These are phyloP conservation scores for Drosophila ercepeae DNA, from an alignment of 1,140 invertebrate species.

Conservation along the genomic window DNA sequence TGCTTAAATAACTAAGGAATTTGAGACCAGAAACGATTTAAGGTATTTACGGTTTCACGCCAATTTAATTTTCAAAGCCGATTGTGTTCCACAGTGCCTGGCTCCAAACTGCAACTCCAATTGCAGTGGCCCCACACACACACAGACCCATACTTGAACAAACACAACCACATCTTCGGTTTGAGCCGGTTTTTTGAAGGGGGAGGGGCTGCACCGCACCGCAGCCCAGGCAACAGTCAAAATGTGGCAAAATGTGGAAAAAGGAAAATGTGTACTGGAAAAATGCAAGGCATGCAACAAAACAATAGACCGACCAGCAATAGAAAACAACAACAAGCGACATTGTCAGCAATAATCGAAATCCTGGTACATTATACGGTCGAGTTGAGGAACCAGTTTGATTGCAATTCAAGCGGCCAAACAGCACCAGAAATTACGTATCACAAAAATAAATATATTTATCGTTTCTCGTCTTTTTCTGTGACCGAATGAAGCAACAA, in stretches of 20 bases:
- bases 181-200: conserved; percentile 59
- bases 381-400: conserved; percentile 76
- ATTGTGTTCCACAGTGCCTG: conserved; percentile 34
- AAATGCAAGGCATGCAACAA: conserved; percentile 63
- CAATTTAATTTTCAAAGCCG: conserved; percentile 33
- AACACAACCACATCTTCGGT: conserved; percentile 31
- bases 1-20: not conserved
- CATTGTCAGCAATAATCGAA: conserved; percentile 58
- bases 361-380: conserved; percentile 68
- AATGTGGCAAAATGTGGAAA: conserved; percentile 63
- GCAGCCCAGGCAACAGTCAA: conserved; percentile 45
- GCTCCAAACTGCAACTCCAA: conserved; percentile 40
- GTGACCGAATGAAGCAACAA: conserved; percentile 25
- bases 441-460: conserved; percentile 66
- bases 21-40: conserved; percentile 26
- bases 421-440: conserved; percentile 79
- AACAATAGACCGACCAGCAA: conserved; percentile 31
- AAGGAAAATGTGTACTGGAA: conserved; percentile 58
- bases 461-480: conserved; percentile 28
- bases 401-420: conserved; percentile 72
- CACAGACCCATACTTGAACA: not conserved
- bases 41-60: conserved; percentile 28
- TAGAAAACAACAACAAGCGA: conserved; percentile 23
- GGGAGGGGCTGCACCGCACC: conserved; percentile 11
- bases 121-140: conserved; percentile 43